Base-by-base conservation (phyloP, 2,113 vertebrate genomes). In the Triplophysa rosa region DNA sequence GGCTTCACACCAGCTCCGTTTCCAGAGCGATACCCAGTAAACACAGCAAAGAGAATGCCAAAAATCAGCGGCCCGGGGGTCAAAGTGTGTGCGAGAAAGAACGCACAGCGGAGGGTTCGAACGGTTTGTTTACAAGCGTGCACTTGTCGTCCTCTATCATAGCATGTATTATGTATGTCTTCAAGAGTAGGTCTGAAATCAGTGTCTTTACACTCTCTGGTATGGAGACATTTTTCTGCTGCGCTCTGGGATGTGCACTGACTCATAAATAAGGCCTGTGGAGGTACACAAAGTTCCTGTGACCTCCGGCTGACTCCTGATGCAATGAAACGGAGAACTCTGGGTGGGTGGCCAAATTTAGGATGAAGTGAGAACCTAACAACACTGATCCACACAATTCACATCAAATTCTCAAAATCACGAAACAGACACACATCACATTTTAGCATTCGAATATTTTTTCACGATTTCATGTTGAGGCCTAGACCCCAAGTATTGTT, bases 21-120 rank as follows among this genome's bases (percentile, higher is more conserved):
- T 88, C 87, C 87, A 81, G 59, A 90, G 88, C 71, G 80, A 90
- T 87, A 85, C 88, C 89, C 67, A 58, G 84, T 87, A 85, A 89
- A 89, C 87, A 90, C 86, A 85, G 77, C 59, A 37, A 81, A 79
- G 69, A 13, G 74, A 89, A 87, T 81, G 88, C 73, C 67, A 66
- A 59, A 83, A 78, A 17, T 63, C 24, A 45, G 67, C 58, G 65
- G 29, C 77, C 47, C 40, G 6, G 37, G 78, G 80, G 70, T 62
- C 61, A 61, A 10, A n/a, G 24, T 59, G 12, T 71, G 73, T 58
- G 45, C 10, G 67, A 67, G 67, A n/a, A 24, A 54, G 24, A 72
- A 33, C 40, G 11, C 54, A 8, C 8, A 14, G 29, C 21, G 6
- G 23, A 74, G 10, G 3, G 40, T 47, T 49, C 54, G 21, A 54